Evolutionary conservation across 2,888 invertebrate genomes (phyloP).

Genomic region (Girardia tigrina): DNA sequence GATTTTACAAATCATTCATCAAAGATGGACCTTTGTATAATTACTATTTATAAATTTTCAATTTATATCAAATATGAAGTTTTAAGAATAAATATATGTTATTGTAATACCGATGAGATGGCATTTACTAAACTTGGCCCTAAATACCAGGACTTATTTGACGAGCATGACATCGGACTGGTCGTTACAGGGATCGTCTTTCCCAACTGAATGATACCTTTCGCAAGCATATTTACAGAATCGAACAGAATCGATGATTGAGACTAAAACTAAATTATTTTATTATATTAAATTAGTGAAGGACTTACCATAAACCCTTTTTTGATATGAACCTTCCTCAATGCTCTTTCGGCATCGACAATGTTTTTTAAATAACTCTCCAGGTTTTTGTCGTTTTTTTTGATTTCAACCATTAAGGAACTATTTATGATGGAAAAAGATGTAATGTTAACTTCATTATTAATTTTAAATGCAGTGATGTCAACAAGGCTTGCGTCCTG

Average conservation of each 20-base stretch:
- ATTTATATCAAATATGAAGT: too few relatives aligned
- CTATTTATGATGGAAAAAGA: not conserved
- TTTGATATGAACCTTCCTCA: not conserved
- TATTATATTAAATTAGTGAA: not conserved
- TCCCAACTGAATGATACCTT: not conserved
- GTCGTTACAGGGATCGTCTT: not conserved
- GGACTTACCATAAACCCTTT: not conserved
- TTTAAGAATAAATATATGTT: too few relatives aligned
- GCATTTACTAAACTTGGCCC: not conserved
- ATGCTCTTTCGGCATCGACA: not conserved
- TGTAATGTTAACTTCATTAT: not conserved
- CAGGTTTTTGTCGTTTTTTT: not conserved
- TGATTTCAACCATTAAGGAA: not conserved
- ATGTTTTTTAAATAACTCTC: not conserved
- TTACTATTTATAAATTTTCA: too few relatives aligned
- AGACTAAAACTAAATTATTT: not conserved
- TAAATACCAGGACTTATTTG: not conserved
- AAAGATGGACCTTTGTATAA: too few relatives aligned
- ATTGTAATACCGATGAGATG: not conserved
- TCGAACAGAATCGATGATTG: not conserved
- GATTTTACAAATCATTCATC: too few relatives aligned
- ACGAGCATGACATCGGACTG: not conserved
- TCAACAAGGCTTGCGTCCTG: constrained; percentile 11
- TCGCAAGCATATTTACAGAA: not conserved
- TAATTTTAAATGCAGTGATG: not conserved